These are phyloP conservation scores for Amphibalanus amphitrite DNA, from an alignment of 1,140 invertebrate genomes.

Conservation along the genomic window DNA sequence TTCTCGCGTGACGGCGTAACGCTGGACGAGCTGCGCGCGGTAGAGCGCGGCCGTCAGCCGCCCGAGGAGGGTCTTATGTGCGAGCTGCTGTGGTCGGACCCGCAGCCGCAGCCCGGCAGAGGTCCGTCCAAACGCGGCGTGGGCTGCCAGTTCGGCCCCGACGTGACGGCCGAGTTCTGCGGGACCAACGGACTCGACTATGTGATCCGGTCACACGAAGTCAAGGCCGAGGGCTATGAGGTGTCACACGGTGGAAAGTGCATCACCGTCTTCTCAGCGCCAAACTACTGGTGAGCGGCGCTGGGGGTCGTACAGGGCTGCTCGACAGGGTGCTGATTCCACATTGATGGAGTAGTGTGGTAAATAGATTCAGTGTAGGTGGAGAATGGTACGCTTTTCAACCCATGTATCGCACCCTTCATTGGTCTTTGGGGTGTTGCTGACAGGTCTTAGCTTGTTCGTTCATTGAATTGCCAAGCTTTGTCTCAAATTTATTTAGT, in stretches of 20 bases:
- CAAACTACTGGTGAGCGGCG: constrained; percentile 82
- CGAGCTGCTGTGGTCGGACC: constrained; percentile 95
- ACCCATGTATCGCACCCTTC: not conserved
- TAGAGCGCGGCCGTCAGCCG: too few relatives aligned
- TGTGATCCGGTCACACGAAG: constrained; percentile 91
- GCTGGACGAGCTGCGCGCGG: constrained; percentile 70
- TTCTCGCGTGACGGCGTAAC: constrained; percentile 78
- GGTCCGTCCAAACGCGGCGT: constrained; percentile 91
- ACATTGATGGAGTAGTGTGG: not conserved
- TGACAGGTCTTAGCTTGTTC: not conserved
- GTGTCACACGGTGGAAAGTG: constrained; percentile 82
- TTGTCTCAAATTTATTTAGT: too few relatives aligned
- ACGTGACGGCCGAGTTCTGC: constrained; percentile 80
- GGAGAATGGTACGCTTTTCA: too few relatives aligned
- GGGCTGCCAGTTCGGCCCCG: constrained; percentile 95
- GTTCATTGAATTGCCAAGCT: not conserved
- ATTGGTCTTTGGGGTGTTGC: not conserved
- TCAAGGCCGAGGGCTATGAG: constrained; percentile 93
- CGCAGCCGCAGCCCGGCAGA: constrained; percentile 66
- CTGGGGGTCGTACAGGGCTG: not conserved
- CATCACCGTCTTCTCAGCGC: constrained; percentile 92
- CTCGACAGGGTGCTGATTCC: not conserved
- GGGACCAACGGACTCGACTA: constrained; percentile 75
- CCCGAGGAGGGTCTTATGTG: constrained; percentile 93
- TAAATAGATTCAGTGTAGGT: too few relatives aligned